Evolutionary conservation across 2,888 invertebrate species (phyloP), one percentile per base, ranked within the genome.

Genomic region (Epinotia ramella): DNA sequence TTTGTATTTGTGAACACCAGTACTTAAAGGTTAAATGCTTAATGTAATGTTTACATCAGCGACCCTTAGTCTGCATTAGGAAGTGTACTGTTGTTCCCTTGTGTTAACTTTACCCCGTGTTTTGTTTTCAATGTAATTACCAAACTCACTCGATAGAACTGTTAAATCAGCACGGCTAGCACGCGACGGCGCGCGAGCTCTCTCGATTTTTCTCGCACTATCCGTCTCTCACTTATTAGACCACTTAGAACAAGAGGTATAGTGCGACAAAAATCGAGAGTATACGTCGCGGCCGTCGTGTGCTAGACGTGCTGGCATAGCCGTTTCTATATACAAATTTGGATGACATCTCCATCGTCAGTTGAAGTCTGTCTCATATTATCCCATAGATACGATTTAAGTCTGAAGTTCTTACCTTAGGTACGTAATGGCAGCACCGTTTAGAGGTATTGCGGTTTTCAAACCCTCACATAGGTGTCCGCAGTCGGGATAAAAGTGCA

Each of bases 401-500:
- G 66, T 74, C 59, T 70, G 64, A 40, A 59, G 66, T 24, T 66
- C 18, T 67, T 67, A 56, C 49, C 67, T 75, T 44, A 66, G 11
- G 18, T 66, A 44, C 16, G 16, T 72, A 76, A 76, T 57, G 28
- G 66, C 20, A 56, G 44, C 24, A 66, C 18, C 72, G 57, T 46
- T 72, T 63, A 72, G 56, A 67, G 44, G 20, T 44, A 72, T 67
- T 67, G n/a, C 44, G 44, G 68, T 67, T 65, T 71, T 44, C 66
- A 56, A 76, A 33, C n/a, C 44, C 28, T 66, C 49, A 62, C 60
- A 46, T 76, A 72, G 71, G 56, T 76, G 76, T 76, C 66, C 71
- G 56, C 13, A 57, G 77, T 73, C 80, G 84, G 65, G 83, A 87
- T 87, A 88, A 89, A 90, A 91, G 85, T 89, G 89, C 89, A 91